phyloP scores from a whole-genome alignment of 2,797 vertebrate genomes.

The Prionace glauca region DNA sequence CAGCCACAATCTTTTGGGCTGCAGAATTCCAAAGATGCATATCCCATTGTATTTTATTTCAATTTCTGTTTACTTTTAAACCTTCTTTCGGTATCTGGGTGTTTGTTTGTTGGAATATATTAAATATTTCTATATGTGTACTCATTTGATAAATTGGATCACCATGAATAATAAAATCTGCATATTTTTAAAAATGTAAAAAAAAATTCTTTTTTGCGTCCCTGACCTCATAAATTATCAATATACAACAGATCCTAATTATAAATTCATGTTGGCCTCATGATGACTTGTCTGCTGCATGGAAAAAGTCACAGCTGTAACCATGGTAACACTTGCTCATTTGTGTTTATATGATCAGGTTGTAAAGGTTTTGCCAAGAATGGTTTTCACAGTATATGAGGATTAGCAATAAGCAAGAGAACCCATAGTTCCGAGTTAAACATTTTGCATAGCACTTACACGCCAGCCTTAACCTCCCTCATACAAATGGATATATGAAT shows the following conservation, averaged over 20 bases:
- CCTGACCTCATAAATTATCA: slow-evolving; percentile 1
- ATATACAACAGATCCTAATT: slow-evolving; percentile 9
- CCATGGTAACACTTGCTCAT: slow-evolving; percentile 23
- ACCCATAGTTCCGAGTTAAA: neutral
- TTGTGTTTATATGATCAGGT: slow-evolving; percentile 9
- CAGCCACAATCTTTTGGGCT: neutral
- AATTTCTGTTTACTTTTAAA: neutral
- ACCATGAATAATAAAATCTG: neutral
- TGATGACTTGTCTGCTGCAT: slow-evolving; percentile 14
- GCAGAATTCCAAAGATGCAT: neutral
- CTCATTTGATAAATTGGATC: neutral
- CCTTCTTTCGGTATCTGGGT: neutral
- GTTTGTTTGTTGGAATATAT: neutral
- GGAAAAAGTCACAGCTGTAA: neutral
- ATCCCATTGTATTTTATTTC: neutral
- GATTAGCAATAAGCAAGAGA: neutral
- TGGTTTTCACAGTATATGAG: neutral
- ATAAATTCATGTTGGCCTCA: slow-evolving; percentile 29
- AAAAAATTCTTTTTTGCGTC: neutral
- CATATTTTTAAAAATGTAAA: neutral
- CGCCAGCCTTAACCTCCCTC: neutral
- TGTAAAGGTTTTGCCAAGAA: neutral
- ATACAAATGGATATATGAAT: neutral
- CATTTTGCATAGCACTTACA: neutral
- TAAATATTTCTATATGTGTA: slow-evolving; percentile 7